Evolutionary conservation across 2,113 vertebrate genomes (phyloP).

Genomic region (Setophaga petechia): DNA sequence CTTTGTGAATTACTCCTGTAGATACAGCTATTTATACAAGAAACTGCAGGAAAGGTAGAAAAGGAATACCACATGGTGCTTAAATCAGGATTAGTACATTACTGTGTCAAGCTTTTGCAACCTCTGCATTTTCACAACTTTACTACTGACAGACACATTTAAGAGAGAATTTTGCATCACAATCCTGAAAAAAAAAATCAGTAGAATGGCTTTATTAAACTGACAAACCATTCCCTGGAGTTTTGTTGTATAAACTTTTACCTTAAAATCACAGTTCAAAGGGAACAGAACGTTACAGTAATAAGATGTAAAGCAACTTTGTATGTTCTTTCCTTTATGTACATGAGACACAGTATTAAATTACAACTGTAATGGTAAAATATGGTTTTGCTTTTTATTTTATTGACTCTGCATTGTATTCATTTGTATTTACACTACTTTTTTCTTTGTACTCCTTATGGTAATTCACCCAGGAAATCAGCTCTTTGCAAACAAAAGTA

Average conservation of each 20-base stretch:
- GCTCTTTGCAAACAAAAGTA: neutral
- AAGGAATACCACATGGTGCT: neutral
- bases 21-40: neutral
- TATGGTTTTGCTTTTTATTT: neutral
- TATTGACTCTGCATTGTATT: neutral
- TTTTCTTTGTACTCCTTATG: neutral
- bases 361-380: neutral
- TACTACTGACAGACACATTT: neutral
- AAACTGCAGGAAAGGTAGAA: neutral
- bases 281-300: conserved; percentile 63
- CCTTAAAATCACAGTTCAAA: conserved; percentile 73
- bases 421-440: neutral
- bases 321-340: conserved; percentile 57
- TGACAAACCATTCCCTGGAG: conserved; percentile 62
- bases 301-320: conserved; percentile 66
- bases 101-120: neutral
- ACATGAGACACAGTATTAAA: neutral
- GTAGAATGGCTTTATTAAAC: conserved; percentile 58
- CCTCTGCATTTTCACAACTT: neutral
- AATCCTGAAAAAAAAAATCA: neutral
- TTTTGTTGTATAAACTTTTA: conserved; percentile 64
- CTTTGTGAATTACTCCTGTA: neutral
- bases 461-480: neutral
- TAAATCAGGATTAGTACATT: neutral
- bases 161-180: neutral